These are phyloP conservation scores for Cyaniris semiargus DNA, from an alignment of 2,888 invertebrate genomes.

Conservation along the genomic window DNA sequence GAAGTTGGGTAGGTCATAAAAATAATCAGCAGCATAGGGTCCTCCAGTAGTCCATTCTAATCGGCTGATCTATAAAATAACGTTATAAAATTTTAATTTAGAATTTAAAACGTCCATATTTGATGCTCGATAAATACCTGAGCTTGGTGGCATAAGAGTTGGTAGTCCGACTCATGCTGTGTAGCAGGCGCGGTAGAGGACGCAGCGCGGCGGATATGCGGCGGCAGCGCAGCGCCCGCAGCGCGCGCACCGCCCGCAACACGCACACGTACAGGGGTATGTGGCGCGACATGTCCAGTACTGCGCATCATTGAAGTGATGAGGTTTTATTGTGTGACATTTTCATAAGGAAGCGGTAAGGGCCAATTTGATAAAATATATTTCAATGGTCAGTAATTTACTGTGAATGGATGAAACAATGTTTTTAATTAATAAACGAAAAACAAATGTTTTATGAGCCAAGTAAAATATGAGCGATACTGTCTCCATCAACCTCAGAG, in stretches of 20 bases:
- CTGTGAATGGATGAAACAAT: no score
- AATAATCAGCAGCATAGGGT: no score
- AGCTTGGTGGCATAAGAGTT: slow-evolving; percentile 94
- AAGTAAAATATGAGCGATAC: no score
- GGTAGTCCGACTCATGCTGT: slow-evolving; percentile 94
- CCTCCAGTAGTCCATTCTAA: neutral
- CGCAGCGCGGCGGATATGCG: slow-evolving; percentile 76
- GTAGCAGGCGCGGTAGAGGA: slow-evolving; percentile 87
- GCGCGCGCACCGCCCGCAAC: slow-evolving; percentile 88
- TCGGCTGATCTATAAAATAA: neutral
- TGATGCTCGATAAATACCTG: slow-evolving; percentile 75
- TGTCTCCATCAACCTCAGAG: no score
- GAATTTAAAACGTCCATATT: neutral
- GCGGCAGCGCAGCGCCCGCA: slow-evolving; percentile 86
- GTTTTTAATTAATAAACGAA: no score
- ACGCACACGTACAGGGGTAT: slow-evolving; percentile 95
- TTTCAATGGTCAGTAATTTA: no score
- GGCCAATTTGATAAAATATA: no score
- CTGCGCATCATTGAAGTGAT: slow-evolving; percentile 57
- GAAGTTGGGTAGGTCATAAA: no score
- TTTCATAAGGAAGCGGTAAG: neutral
- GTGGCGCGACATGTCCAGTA: slow-evolving; percentile 97
- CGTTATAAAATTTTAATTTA: neutral
- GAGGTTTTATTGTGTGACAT: neutral
- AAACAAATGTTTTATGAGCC: no score